Percentiles rank a stretch among this genome's conserved stretches.
Evolutionary conservation across 2,888 invertebrate genomes (phyloP).

Genomic region (Deilephila elpenor): DNA sequence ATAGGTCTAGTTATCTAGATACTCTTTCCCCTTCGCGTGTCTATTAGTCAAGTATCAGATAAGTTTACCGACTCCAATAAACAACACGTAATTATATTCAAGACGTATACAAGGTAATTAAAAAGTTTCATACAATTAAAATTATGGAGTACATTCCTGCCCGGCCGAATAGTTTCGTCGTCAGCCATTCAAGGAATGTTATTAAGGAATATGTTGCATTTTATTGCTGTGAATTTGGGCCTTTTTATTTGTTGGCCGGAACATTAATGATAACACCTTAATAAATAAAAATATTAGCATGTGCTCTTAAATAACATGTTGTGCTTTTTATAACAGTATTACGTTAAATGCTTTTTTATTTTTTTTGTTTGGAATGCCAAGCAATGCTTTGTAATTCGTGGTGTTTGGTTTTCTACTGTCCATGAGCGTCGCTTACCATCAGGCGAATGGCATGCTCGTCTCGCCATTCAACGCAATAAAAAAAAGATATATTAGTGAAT

Average conservation of each 20-base stretch:
- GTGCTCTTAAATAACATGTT: background rate
- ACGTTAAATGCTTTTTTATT: no score
- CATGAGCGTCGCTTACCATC: no score
- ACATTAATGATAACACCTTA: conserved; percentile 6
- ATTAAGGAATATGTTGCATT: background rate
- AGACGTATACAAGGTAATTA: conserved; percentile 1
- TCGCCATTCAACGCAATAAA: no score
- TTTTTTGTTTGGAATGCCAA: no score
- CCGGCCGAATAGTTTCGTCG: conserved; percentile 1
- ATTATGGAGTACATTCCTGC: background rate
- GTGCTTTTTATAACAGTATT: no score
- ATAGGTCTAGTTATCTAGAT: background rate
- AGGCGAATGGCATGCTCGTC: no score
- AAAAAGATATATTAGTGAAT: no score
- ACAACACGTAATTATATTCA: conserved; percentile 1
- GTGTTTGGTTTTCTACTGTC: no score
- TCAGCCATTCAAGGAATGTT: background rate
- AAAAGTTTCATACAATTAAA: conserved; percentile 18
- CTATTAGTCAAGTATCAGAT: conserved; percentile 13
- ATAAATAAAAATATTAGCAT: background rate
- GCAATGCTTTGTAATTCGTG: no score
- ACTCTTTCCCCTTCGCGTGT: conserved; percentile 1
- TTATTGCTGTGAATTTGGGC: background rate
- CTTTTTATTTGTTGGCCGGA: background rate
- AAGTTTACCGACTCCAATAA: background rate